Percentiles rank a stretch among this genome's conserved stretches.
Conservation (phyloP, 2,888 invertebrate genomes). For the Drosophila borborema region DNA sequence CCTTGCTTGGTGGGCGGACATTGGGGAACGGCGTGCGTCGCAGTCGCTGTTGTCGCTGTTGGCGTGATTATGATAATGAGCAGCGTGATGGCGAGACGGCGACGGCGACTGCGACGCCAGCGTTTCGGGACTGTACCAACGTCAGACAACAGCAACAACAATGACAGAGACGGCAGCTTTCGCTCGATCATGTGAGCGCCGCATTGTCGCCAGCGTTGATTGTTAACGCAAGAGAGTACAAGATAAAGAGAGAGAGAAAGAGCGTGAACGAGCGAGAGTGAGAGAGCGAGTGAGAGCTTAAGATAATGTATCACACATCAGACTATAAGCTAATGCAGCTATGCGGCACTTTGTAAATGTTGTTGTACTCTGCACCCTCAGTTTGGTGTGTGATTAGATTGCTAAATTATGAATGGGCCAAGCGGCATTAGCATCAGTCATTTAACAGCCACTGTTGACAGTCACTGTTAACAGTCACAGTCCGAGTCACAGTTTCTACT, state of each 20-base stretch:
- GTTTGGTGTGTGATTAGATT: slow-evolving; percentile 57
- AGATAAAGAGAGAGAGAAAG: slow-evolving; percentile 14
- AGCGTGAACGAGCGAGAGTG: neutral
- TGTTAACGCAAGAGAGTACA: slow-evolving; percentile 41
- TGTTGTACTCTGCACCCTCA: slow-evolving; percentile 53
- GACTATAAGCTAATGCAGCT: slow-evolving; percentile 28
- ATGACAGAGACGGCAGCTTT: slow-evolving; percentile 22
- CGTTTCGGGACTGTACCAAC: slow-evolving; percentile 55
- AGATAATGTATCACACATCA: slow-evolving; percentile 30
- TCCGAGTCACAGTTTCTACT: slow-evolving; percentile 19
- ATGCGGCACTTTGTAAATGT: slow-evolving; percentile 39
- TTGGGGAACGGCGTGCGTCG: slow-evolving; percentile 16
- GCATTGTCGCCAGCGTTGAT: slow-evolving; percentile 54
- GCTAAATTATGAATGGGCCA: slow-evolving; percentile 67
- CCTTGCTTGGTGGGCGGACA: slow-evolving; percentile 65
- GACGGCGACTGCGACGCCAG: slow-evolving; percentile 7
- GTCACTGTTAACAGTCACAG: slow-evolving; percentile 17
- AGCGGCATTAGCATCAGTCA: slow-evolving; percentile 1
- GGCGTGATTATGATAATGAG: slow-evolving; percentile 75
- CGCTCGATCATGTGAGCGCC: slow-evolving; percentile 70
- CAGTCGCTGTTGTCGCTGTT: slow-evolving; percentile 16
- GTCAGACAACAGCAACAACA: slow-evolving; percentile 20
- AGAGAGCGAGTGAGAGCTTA: slow-evolving; percentile 6
- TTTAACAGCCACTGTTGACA: slow-evolving; percentile 14
- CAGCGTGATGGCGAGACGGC: slow-evolving; percentile 32